Evolutionary conservation across 2,113 vertebrate genomes (phyloP), one percentile per base, ranked within the genome.

Genomic region (Salvelinus fontinalis): DNA sequence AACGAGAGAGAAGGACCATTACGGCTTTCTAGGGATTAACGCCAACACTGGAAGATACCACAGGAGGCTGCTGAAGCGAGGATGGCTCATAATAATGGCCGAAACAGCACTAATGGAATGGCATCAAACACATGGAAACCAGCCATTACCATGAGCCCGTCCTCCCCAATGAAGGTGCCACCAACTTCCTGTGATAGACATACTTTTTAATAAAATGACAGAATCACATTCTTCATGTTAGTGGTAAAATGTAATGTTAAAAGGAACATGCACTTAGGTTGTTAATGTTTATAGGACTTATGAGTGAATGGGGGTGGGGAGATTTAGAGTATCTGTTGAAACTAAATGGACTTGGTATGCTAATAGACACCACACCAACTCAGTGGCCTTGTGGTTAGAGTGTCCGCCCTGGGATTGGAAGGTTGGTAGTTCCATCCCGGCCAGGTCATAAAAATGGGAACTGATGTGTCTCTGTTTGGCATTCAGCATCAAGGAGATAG

Each of bases 1-100:
- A 97, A 97, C 88, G 39, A 97, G 94, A 97, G 92, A 96, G 93
- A 97, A 95, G 87, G 90, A 90, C 91, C 91, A 92, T 98, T 97
- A 44, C 39, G 11, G 39, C 39, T 44, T 44, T 44, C 9, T 11
- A 92, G 83, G 80, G 86, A 77, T 83, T 90, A 77, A 81, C 9
- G 9, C 39, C 74, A 86, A 72, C 73, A 87, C 73, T 77, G 85
- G 59, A 26, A 88, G 39, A 44, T 11, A 11, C 39, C 39, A 44
- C 9, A 11, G 39, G 39, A 12, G 9, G 9, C 9, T 44, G 9
- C 39, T 44, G 39, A 44, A 9, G 39, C 9, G 39, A 44, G 39
- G 39, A 44, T 2, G 2, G 39, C 39, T 44, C 39, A 44, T 44
- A 44, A 44, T 44, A 44, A 44, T 44, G 39, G 39, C 8, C 2